Base-by-base conservation (phyloP, 2,797 vertebrate genomes). In the Spondyliosoma cantharus region DNA sequence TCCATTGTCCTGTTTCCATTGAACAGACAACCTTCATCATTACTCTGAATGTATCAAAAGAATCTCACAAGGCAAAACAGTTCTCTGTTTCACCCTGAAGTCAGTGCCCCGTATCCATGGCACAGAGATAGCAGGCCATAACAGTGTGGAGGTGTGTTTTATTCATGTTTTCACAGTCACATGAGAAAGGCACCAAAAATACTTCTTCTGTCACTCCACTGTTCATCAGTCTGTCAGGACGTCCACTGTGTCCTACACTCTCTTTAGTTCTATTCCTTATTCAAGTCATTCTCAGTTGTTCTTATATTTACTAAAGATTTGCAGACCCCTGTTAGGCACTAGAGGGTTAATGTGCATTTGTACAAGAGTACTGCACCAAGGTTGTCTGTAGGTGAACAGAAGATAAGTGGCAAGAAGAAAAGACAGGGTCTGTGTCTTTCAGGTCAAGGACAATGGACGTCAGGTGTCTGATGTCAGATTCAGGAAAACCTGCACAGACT, bases 51-150 rank as follows among this genome's bases (percentile, higher is more conserved):
- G n/a, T 4, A 54, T 37, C 3, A 0, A 50, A 54, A 49, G 45
- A 29, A 6, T 63, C 15, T 27, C 42, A 45, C 25, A 27, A 27
- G 48, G 20, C 4, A 59, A 37, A 53, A 64, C 25, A 27, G 46
- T 5, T 70, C 45, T 57, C 13, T 15, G 20, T 53, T 43, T 4
- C 14, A 24, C 20, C 56, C 19, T 14, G 15, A 54, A 15, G 50
- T 68, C 66, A 66, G 62, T 62, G 29, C 8, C 45, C 62, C 54
- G 6, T 56, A 75, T 88, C 76, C 64, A 62, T 62, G 29, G 46
- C 52, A 56, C 24, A 61, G 46, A 74, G 59, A 78, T 84, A 82
- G 79, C 75, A 80, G 84, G 78, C 59, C 84, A 71, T 57, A 76
- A 63, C 53, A 74, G 25, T 64, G 56, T 45, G 54, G 29, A 56